These are phyloP conservation scores for Acromyrmex echinatior DNA, from an alignment of 1,140 invertebrate genomes.

Conservation along the genomic window DNA sequence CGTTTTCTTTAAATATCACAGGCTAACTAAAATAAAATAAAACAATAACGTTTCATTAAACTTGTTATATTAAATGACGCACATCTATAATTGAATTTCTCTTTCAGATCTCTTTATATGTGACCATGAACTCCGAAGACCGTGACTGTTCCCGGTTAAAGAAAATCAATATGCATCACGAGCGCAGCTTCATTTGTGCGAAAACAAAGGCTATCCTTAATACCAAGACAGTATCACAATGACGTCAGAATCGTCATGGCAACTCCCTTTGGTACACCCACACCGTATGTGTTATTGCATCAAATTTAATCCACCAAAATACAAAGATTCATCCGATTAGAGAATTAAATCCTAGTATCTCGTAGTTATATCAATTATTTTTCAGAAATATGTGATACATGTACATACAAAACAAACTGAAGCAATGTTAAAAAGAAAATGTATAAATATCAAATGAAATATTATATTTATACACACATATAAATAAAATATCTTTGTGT, in stretches of 20 bases:
- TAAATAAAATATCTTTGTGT: conserved; percentile 11
- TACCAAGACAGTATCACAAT: conserved; percentile 35
- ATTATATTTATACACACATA: conserved; percentile 17
- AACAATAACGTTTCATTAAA: background rate
- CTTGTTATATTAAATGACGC: background rate
- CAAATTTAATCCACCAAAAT: conserved; percentile 14
- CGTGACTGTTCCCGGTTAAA: conserved; percentile 19
- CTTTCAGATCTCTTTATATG: background rate
- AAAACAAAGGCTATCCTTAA: conserved; percentile 39
- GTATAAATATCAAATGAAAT: background rate
- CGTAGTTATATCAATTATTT: background rate
- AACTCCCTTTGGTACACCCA: conserved; percentile 63
- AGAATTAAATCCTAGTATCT: background rate
- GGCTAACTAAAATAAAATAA: conserved; percentile 1
- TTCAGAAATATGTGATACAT: background rate
- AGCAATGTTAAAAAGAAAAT: background rate
- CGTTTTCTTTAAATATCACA: background rate
- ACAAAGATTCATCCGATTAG: conserved; percentile 21
- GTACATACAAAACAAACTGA: background rate
- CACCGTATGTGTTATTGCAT: background rate
- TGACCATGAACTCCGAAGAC: conserved; percentile 17
- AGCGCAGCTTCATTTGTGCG: conserved; percentile 32
- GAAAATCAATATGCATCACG: conserved; percentile 49
- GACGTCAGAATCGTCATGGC: conserved; percentile 75
- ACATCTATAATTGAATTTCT: background rate